Evolutionary conservation across 2,888 invertebrate genomes (phyloP).

Genomic region (Crossocerus cetratus): DNA sequence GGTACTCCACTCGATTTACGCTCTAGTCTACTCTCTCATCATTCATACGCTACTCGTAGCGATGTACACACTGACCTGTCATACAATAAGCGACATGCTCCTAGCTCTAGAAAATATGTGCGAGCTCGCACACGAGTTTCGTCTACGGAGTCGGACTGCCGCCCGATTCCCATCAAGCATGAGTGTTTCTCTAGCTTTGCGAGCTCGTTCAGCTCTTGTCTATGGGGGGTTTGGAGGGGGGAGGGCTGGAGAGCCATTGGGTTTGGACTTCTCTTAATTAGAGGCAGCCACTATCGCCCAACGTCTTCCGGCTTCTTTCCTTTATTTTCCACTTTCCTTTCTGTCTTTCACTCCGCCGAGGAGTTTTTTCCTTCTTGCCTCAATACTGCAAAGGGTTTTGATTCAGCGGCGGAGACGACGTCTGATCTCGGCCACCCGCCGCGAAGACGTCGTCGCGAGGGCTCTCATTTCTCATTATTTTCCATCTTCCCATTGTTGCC

Average conservation of each 20-base stretch:
- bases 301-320: background rate
- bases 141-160: no score
- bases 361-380: no score
- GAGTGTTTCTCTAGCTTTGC: background rate
- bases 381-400: slow-evolving; percentile 24
- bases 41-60: background rate
- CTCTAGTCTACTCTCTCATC: background rate
- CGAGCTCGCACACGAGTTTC: no score
- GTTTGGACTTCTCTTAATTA: slow-evolving; percentile 34
- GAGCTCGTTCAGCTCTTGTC: background rate
- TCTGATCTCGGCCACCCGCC: slow-evolving; percentile 28
- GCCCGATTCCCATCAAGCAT: no score
- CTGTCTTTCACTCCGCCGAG: background rate
- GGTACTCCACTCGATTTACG: background rate
- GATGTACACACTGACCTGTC: background rate
- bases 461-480: slow-evolving; percentile 62
- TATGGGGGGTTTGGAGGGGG: slow-evolving; percentile 19
- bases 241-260: slow-evolving; percentile 1
- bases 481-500: slow-evolving; percentile 70
- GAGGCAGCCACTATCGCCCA: slow-evolving; percentile 16
- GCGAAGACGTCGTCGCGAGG: slow-evolving; percentile 7
- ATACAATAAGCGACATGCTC: slow-evolving; percentile 1
- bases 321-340: background rate
- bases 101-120: background rate
- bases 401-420: slow-evolving; percentile 42